A percentile compares a stretch with the other conserved stretches of the same genome.
phyloP scores from a whole-genome alignment of 2,888 invertebrate genomes.

The Lepidocyrtinus sp. region DNA sequence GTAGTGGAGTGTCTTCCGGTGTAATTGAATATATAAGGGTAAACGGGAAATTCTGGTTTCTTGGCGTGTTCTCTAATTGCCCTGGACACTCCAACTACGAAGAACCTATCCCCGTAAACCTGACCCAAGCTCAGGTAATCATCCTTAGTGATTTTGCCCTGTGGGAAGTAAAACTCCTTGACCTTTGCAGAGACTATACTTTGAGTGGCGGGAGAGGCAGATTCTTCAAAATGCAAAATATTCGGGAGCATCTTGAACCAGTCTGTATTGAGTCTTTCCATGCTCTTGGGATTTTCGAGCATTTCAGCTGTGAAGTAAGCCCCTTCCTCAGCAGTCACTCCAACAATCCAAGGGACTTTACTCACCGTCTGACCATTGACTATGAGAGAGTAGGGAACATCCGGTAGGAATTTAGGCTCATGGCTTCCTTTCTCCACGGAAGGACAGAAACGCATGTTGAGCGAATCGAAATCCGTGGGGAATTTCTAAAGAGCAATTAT shows the following conservation, averaged over 20 bases:
- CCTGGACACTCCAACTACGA: constrained; percentile 24
- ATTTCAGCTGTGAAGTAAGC: constrained; percentile 44
- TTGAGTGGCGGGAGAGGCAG: constrained; percentile 30
- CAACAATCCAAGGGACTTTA: constrained; percentile 82
- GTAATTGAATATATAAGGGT: constrained; percentile 61
- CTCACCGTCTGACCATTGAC: constrained; percentile 75
- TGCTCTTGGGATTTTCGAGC: constrained; percentile 31
- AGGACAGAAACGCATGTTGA: constrained; percentile 51
- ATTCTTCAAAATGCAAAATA: constrained; percentile 41
- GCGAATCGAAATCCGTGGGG: constrained; percentile 43
- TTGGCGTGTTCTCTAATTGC: constrained; percentile 39
- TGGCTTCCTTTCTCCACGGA: constrained; percentile 35
- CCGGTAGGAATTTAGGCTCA: constrained; percentile 76
- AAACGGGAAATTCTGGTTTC: constrained; percentile 60
- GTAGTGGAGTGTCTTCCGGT: constrained; percentile 50
- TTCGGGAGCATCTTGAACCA: constrained; percentile 41
- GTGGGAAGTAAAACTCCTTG: constrained; percentile 72
- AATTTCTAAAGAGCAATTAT: no score
- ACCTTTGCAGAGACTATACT: neutral
- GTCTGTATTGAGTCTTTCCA: constrained; percentile 30
- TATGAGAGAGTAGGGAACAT: constrained; percentile 79
- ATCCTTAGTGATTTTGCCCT: constrained; percentile 24
- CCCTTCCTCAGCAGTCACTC: constrained; percentile 80
- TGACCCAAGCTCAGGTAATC: constrained; percentile 17
- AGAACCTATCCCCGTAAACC: constrained; percentile 43